Base-by-base conservation (phyloP, 2,888 invertebrate species). In the Nyleta sp. region DNA sequence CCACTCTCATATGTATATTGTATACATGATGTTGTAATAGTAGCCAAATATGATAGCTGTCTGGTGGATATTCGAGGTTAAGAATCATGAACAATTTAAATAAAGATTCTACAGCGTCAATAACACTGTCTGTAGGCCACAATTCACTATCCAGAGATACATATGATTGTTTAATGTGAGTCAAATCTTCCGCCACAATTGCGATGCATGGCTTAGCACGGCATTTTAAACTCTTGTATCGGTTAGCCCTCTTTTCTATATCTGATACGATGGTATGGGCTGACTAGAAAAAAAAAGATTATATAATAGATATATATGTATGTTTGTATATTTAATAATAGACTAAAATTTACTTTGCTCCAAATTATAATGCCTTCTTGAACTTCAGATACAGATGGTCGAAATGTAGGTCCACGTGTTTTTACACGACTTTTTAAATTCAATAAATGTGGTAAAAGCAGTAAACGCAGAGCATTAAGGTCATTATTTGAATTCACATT, bases 31-130 rank as follows among this genome's bases (percentile, higher is more conserved):
- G 33, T 28, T 62, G 62, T 8, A 62, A 24, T 10, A 62, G 15
- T 1, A 71, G 28, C 77, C 77, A 77, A 5, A 77, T n/a, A 28
- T 72, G 72, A 11, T 53, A 52, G 22, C 72, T 67, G 33, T 62
- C 77, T 17, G 46, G 46, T 5, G 72, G 65, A 42, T 67, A 77
- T 44, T 57, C 31, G 8, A 77, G 15, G 15, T 72, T 62, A 0
- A 77, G 53, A 7, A 48, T 33, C 8, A 67, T 46, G 24, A 71
- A 60, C 17, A 60, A 33, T 28, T 72, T 46, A n/a, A 77, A 72
- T 7, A 65, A 22, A 28, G 59, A 33, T 24, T 60, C 44, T 0
- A 71, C 7, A 46, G 65, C 60, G 2, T 65, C 52, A n/a, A 33
- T 38, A 2, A 44, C 13, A 17, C 35, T 22, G n/a, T 11, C 20